These are phyloP conservation scores for Zaprionus africanus DNA, from an alignment of 1,140 invertebrate genomes.

Conservation along the genomic window DNA sequence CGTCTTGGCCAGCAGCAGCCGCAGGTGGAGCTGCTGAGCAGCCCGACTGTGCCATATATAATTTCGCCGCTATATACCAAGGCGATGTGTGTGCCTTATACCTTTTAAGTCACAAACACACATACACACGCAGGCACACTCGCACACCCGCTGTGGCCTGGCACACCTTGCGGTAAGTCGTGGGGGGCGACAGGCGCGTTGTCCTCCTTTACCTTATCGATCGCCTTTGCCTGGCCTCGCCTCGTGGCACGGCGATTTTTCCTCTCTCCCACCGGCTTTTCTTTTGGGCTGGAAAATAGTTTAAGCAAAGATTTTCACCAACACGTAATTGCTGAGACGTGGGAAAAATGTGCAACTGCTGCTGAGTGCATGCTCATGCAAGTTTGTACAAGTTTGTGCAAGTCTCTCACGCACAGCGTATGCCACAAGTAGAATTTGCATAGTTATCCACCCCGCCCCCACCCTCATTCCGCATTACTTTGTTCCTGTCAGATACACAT, in stretches of 20 bases:
- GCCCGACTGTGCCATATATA: constrained; percentile 68
- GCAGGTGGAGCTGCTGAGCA: background rate
- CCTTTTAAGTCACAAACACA: constrained; percentile 40
- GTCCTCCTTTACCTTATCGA: constrained; percentile 58
- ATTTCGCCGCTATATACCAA: constrained; percentile 38
- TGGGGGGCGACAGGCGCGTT: constrained; percentile 17
- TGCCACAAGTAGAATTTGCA: constrained; percentile 5
- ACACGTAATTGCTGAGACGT: constrained; percentile 66
- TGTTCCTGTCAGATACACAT: constrained; percentile 7
- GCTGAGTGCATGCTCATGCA: constrained; percentile 2
- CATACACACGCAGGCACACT: constrained; percentile 23
- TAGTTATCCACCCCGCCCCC: background rate
- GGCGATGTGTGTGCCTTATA: constrained; percentile 46
- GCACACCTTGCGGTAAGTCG: constrained; percentile 60
- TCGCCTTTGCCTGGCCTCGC: constrained; percentile 30
- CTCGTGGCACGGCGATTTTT: background rate
- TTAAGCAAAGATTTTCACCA: constrained; percentile 39
- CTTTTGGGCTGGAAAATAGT: constrained; percentile 40
- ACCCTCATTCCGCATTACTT: background rate
- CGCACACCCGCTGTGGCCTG: constrained; percentile 33
- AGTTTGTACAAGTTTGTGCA: constrained; percentile 14
- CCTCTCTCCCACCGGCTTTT: constrained; percentile 1
- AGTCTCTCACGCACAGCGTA: constrained; percentile 17
- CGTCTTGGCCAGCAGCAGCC: constrained; percentile 7
- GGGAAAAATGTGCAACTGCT: constrained; percentile 53